These are phyloP conservation scores for Leuciscus waleckii DNA, from an alignment of 2,797 vertebrate genomes.

Conservation along the genomic window DNA sequence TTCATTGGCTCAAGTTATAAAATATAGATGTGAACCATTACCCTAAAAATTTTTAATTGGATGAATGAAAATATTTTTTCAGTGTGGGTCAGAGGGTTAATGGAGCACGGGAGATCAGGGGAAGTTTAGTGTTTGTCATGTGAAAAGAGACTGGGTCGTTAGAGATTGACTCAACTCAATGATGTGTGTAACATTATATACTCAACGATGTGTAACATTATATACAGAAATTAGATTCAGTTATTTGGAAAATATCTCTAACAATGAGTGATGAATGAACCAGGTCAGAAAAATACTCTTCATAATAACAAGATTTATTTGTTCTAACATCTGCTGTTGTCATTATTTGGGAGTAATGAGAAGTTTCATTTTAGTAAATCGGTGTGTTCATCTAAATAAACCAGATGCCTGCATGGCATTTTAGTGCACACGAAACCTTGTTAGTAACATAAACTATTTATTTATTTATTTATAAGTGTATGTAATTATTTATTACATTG, in stretches of 20 bases:
- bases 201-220: slow-evolving; percentile 11
- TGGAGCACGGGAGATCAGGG: slow-evolving; percentile 11
- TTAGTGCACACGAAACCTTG: slow-evolving; percentile 12
- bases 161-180: background rate
- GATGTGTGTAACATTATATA: slow-evolving; percentile 18
- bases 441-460: background rate
- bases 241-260: slow-evolving; percentile 9
- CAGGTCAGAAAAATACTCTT: background rate
- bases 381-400: background rate
- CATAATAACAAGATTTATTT: slow-evolving; percentile 6
- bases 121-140: background rate
- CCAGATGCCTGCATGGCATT: background rate
- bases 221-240: background rate
- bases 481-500: background rate
- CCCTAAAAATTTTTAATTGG: no score
- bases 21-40: no score
- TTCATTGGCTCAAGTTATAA: no score
- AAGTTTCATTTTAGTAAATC: background rate
- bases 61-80: no score
- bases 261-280: slow-evolving; percentile 11
- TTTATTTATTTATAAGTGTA: background rate
- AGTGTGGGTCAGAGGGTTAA: slow-evolving; percentile 30
- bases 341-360: background rate
- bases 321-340: slow-evolving; percentile 7
- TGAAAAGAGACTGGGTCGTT: slow-evolving; percentile 14